Evolutionary conservation across 2,113 vertebrate genomes (phyloP), one percentile per base, ranked within the genome.

Genomic region (Hippoglossus stenolepis): DNA sequence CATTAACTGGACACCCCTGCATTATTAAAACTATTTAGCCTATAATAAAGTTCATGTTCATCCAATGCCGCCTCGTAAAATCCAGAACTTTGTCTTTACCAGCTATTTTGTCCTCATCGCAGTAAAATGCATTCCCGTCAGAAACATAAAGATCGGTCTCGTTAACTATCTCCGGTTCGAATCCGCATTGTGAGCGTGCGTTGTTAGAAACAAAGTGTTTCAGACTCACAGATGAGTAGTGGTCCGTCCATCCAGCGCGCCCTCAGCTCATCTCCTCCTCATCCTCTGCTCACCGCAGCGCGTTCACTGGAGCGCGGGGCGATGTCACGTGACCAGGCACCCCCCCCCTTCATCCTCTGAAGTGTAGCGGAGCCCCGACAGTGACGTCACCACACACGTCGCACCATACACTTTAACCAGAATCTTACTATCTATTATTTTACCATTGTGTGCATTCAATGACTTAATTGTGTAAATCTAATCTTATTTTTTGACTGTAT

Each of bases 261-360:
- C 83, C 62, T 75, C 82, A 43, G 49, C 18, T 85, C 77, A 53
- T 68, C 70, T 76, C 75, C 28, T n/a, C 51, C 51, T 82, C 83
- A 77, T 82, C 77, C 62, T 89, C 84, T 49, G 63, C 31, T 51
- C 57, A 79, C 40, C 1, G 40, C 64, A 1, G 63, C 65, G 63
- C 58, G 6, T 49, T 38, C 15, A 17, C 20, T 13, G 82, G 45
- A 58, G 69, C 65, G 78, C 61, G 59, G 6, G 35, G 56, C 76
- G 85, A 92, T 92, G 93, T 94, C 94, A 94, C 78, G 54, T 2
- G 40, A 58, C 61, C 24, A 82, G 89, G 1, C 20, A 2, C 2
- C 47, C 6, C 5, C 45, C 11, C 47, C 18, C 7, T 1, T 77
- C 35, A 8, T 2, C 35, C 9, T 43, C 2, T 43, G 85, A 80